Evolutionary conservation across 2,797 vertebrate genomes (phyloP), one percentile per base, ranked within the genome.

Genomic region (Mastacembelus armatus): DNA sequence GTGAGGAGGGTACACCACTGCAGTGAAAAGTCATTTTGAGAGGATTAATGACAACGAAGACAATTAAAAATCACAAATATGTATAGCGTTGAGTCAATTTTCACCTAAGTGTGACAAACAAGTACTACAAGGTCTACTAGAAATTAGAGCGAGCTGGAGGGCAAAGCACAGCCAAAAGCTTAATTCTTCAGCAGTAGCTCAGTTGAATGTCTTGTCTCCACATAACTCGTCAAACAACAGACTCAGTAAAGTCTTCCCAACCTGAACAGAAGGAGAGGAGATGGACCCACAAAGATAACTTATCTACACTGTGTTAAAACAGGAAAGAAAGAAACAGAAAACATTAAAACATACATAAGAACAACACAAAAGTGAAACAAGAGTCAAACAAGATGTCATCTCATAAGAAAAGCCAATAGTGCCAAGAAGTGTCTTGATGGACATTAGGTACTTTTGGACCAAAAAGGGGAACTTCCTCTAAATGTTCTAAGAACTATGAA

Each of bases 31-130:
- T 36, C 35, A 48, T 60, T 52, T 49, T 4, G 62, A 33, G 4
- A 16, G 47, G 38, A 71, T 38, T 74, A 50, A 65, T 43, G 48
- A 44, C 55, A 47, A 65, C 29, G 30, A 26, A 57, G 50, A 48
- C 11, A 1, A 22, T 10, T 42, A 42, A 43, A 27, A 40, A 60
- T 56, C 36, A 45, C 39, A 39, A 62, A 73, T 49, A 29, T 42
- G 29, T 51, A 16, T 19, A 36, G 47, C 18, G 18, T 44, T n/a
- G 40, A 51, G 39, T 39, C 0, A 2, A 12, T 57, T 64, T 40
- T 51, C 16, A 10, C 6, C 18, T 10, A 36, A 39, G 11, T 19
- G 19, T 30, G 35, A 18, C 32, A 55, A 32, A 14, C 16, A 43
- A 7, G 9, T 2, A 24, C 7, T 30, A n/a, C 3, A 5, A 11